Conservation (phyloP, 2,113 vertebrate species). For the Tetraodon nigroviridis region DNA sequence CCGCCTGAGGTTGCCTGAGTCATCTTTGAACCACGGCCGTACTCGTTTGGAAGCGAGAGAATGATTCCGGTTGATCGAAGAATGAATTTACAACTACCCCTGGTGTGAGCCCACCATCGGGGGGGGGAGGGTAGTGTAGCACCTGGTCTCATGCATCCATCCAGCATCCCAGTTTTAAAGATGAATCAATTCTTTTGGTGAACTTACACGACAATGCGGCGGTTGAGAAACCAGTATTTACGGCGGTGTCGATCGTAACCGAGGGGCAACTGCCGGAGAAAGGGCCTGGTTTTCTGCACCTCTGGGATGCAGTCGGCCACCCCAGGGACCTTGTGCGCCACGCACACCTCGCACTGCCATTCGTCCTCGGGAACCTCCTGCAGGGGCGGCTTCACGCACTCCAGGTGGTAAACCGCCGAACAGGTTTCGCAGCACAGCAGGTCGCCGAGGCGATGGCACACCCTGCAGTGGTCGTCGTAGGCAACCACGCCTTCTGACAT, state of each 20-base stretch:
- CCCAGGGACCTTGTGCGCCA: constrained; percentile 93
- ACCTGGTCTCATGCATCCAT: too few relatives aligned
- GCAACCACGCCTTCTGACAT: constrained; percentile 98
- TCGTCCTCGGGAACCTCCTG: constrained; percentile 97
- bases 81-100: too few relatives aligned
- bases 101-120: too few relatives aligned
- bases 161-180: too few relatives aligned
- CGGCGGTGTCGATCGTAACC: constrained; percentile 89
- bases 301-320: constrained; percentile 94
- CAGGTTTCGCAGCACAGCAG: constrained; percentile 98
- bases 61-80: too few relatives aligned
- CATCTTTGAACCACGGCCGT: too few relatives aligned
- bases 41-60: too few relatives aligned
- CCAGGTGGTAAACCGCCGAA: constrained; percentile 96
- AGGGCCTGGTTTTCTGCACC: constrained; percentile 92
- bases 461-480: constrained; percentile 96
- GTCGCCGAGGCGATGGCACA: constrained; percentile 96
- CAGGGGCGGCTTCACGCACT: constrained; percentile 94
- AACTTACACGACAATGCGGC: constrained; percentile 93
- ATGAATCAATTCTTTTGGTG: too few relatives aligned
- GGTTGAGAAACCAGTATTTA: constrained; percentile 98
- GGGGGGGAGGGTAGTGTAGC: too few relatives aligned
- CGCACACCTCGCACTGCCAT: constrained; percentile 98
- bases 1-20: too few relatives aligned
- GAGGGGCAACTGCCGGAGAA: constrained; percentile 91